phyloP scores from a whole-genome alignment of 2,113 vertebrate genomes.

The Mastomys coucha region DNA sequence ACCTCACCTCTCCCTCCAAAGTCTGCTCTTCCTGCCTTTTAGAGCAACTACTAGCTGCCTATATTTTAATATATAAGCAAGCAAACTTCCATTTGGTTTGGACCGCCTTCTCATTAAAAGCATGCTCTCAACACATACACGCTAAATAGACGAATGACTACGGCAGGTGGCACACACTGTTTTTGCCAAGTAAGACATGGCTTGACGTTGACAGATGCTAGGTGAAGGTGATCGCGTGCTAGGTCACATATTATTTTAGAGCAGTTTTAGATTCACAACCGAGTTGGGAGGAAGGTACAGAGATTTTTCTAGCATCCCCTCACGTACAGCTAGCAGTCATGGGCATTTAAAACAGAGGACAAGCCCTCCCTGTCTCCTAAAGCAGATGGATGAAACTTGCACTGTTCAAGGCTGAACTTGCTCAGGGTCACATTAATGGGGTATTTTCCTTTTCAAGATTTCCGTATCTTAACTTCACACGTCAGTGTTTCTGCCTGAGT shows the following conservation, averaged over 20 bases:
- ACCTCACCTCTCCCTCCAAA: neutral
- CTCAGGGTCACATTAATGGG: neutral
- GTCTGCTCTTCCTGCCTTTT: neutral
- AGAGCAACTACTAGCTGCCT: neutral
- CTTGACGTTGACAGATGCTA: neutral
- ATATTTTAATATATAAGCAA: neutral
- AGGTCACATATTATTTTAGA: neutral
- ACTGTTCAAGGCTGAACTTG: neutral
- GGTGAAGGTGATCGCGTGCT: too few species aligned
- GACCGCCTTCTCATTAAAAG: neutral
- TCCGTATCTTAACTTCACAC: neutral
- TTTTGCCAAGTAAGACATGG: neutral
- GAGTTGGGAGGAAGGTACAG: neutral
- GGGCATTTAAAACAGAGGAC: neutral
- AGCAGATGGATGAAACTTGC: neutral
- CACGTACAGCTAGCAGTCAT: neutral
- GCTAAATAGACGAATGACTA: neutral
- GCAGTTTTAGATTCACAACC: neutral
- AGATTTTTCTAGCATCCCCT: neutral
- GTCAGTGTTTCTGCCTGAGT: neutral
- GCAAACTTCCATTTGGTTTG: slow-evolving; percentile 4
- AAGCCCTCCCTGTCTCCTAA: neutral
- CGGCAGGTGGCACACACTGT: neutral
- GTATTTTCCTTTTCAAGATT: neutral
- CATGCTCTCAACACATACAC: neutral